These are phyloP conservation scores for Caenorhabditis wallacei DNA, from an alignment of 2,888 invertebrate genomes.

Conservation along the genomic window DNA sequence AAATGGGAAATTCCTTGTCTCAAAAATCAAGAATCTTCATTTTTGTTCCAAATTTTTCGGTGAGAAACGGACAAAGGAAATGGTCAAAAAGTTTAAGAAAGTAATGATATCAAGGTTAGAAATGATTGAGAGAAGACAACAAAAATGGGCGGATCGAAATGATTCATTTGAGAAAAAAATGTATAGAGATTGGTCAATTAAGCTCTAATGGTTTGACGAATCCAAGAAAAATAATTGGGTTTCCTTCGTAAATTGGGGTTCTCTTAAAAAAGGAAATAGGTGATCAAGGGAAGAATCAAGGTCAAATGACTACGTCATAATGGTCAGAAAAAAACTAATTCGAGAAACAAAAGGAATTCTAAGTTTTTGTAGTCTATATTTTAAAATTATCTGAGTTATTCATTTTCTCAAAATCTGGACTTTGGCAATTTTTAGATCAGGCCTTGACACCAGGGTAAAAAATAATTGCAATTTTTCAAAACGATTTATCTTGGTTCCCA, in stretches of 20 bases:
- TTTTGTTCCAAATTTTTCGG: slow-evolving; percentile 6
- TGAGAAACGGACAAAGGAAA: neutral
- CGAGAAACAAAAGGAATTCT: neutral
- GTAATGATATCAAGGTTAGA: slow-evolving; percentile 7
- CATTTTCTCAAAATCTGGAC: too few relatives aligned
- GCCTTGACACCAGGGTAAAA: too few relatives aligned
- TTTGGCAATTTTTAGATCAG: too few relatives aligned
- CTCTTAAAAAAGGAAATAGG: slow-evolving; percentile 1
- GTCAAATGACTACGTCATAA: slow-evolving; percentile 20
- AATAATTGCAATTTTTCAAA: too few relatives aligned
- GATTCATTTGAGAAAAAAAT: neutral
- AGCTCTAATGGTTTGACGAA: slow-evolving; percentile 19
- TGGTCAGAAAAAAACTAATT: neutral
- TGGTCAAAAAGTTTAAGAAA: slow-evolving; percentile 13
- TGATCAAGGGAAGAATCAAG: slow-evolving; percentile 27
- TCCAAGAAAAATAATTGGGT: too few relatives aligned
- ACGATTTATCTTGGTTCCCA: too few relatives aligned
- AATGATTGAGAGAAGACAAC: neutral
- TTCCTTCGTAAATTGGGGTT: too few relatives aligned
- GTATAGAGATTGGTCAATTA: neutral
- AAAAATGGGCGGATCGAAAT: neutral
- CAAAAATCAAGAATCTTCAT: neutral
- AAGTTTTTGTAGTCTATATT: too few relatives aligned
- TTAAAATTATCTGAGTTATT: too few relatives aligned
- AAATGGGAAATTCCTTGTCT: neutral